Evolutionary conservation across 2,888 invertebrate species (phyloP), one percentile per base, ranked within the genome.

Genomic region (Diaperis boleti): DNA sequence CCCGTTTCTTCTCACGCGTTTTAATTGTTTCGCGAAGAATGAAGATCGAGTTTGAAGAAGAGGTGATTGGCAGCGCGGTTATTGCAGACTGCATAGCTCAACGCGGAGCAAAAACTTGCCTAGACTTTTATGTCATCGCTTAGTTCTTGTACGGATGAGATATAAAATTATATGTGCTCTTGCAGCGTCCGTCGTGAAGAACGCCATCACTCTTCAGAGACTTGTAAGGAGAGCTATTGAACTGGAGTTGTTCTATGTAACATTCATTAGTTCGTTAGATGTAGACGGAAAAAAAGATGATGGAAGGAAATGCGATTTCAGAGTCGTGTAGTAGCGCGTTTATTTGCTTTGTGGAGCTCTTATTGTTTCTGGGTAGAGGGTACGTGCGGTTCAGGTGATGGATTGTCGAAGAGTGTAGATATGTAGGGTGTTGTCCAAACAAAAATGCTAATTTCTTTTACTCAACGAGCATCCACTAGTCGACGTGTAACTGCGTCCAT

Each of bases 111-210:
- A 57, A 57, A 57, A 57, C 47, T 57, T 57, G 45, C 45, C 47
- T 47, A 45, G 47, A 57, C 57, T 57, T 45, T 57, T 55, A 55
- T 55, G 42, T 55, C 55, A 44, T 44, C 55, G 42, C 31, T 52
- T 17, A 26, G 18, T 29, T 44, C 44, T 44, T 55, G 33, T 55
- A 55, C 37, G 54, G 39, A 41, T 41, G 54, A 15, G 29, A 55
- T 26, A 52, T 52, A 52, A 52, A 52, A 52, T 52, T 52, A 52
- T 52, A 37, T 37, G 47, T 47, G 47, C 47, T 22, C 14, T 31
- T 47, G 29, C 47, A 20, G 26, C 26, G 44, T 13, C 5, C 26
- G 44, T 13, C 5, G 17, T 18, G 18, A 41, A 17, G 41, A 18
- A 22, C 29, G 47, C 31, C 31, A 33, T 47, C 50, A 20, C 11